Base-by-base conservation (phyloP, 2,113 vertebrate genomes). In the Casuarius casuarius region DNA sequence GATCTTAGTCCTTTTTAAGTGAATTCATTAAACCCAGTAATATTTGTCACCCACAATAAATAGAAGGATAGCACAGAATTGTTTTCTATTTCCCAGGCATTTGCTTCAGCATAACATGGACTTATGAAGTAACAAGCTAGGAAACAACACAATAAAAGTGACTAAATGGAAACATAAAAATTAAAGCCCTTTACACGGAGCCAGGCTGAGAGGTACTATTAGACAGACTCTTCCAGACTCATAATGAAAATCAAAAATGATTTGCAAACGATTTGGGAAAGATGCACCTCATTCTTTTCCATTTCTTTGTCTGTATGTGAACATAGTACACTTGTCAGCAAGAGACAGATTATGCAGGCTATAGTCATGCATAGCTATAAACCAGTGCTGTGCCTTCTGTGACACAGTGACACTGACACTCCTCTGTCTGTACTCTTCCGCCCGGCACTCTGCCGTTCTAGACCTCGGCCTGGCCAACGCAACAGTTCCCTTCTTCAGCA, bases 81-180 rank as follows among this genome's bases (percentile, higher is more conserved):
- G 25, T 42, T 91, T 90, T 40, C 80, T 93, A 31, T 94, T 95
- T 96, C 77, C 48, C 44, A 92, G 89, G 56, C 74, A 89, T 96
- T 97, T 94, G 44, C 85, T 97, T 97, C 92, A 84, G 5, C 22
- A 61, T 65, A 82, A 82, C n/a, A 3, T 38, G 66, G 89, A 97
- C 95, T 97, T 97, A 97, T 96, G 94, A 78, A 92, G 89, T 88
- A 95, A 74, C 1, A 6, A 96, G 61, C 65, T 94, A 73, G 82
- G 91, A 95, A 97, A 91, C 58, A 87, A 86, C 35, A 89, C 68
- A 90, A 96, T 97, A 96, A 97, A 97, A 94, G 93, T 90, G 70
- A 95, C 78, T 94, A 91, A 97, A 96, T 68, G 85, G 54, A 91
- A 96, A 94, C 79, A 95, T 95, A 96, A 97, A 97, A 96, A 94